Conservation (phyloP, 1,140 invertebrate genomes). For the Cherax destructor region DNA sequence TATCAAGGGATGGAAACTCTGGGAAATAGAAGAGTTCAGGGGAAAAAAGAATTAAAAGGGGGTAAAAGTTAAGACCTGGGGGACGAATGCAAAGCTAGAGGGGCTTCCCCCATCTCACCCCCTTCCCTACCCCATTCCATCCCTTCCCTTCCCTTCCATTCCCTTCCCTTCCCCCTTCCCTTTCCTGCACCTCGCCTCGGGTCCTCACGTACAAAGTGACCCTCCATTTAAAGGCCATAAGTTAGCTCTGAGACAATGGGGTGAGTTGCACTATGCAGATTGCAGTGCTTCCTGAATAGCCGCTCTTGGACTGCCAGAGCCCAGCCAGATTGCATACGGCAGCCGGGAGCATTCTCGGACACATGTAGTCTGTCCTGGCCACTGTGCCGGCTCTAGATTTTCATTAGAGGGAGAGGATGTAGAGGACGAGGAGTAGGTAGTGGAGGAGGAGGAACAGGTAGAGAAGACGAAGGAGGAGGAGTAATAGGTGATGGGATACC, state of each 20-base stretch:
- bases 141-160: neutral
- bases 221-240: slow-evolving; percentile 50
- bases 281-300: slow-evolving; percentile 55
- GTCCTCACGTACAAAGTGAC: slow-evolving; percentile 23
- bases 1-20: neutral
- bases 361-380: neutral
- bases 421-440: neutral
- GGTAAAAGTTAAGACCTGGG: slow-evolving; percentile 18
- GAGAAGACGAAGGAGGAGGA: slow-evolving; percentile 1
- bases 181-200: neutral
- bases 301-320: neutral
- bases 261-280: slow-evolving; percentile 67
- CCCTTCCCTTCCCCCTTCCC: neutral
- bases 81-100: neutral
- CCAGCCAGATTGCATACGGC: neutral
- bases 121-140: neutral
- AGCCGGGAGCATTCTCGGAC: neutral
- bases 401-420: neutral
- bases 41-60: neutral
- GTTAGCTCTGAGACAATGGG: slow-evolving; percentile 57
- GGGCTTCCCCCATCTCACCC: neutral
- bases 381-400: neutral
- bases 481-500: neutral
- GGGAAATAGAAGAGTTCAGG: neutral
- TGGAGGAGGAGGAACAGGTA: neutral